These are phyloP conservation scores for Plumapathes pennacea DNA, from an alignment of 92 coral and sea anemone genomes.

Conservation along the genomic window DNA sequence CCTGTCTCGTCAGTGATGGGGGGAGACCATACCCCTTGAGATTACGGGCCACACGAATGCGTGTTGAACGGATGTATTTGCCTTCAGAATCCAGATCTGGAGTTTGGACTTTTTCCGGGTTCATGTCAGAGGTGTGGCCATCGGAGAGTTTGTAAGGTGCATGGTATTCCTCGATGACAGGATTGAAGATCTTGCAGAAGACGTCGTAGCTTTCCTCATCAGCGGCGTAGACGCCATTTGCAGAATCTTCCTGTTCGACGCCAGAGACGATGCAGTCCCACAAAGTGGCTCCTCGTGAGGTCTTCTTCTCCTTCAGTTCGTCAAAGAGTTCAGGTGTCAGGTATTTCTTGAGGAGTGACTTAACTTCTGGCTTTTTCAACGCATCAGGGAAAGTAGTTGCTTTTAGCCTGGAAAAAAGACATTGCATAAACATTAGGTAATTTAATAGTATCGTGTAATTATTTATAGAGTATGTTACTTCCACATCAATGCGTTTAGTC, in stretches of 20 bases:
- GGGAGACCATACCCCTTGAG: slow-evolving; percentile 78
- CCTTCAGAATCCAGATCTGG: slow-evolving; percentile 82
- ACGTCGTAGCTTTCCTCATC: slow-evolving; percentile 73
- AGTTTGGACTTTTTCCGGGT: slow-evolving; percentile 69
- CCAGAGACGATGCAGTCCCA: slow-evolving; percentile 68
- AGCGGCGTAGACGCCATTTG: slow-evolving; percentile 70
- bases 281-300: slow-evolving; percentile 62
- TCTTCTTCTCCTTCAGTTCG: slow-evolving; percentile 57
- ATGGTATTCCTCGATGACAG: slow-evolving; percentile 83
- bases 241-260: slow-evolving; percentile 61
- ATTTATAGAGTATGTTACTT: no score
- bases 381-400: no score
- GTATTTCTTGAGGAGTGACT: slow-evolving; percentile 66
- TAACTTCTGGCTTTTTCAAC: no score
- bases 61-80: slow-evolving; percentile 76
- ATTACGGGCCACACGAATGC: slow-evolving; percentile 93
- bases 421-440: no score
- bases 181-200: slow-evolving; percentile 45
- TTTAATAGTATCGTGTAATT: no score
- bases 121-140: slow-evolving; percentile 82
- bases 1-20: slow-evolving; percentile 68
- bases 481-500: no score
- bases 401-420: no score
- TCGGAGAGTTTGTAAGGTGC: slow-evolving; percentile 65
- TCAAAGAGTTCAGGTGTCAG: slow-evolving; percentile 61